Percentiles rank a stretch among this genome's conserved stretches.
These are phyloP conservation scores for Chroicocephalus ridibundus DNA, from an alignment of 2,113 vertebrate genomes.

Conservation along the genomic window DNA sequence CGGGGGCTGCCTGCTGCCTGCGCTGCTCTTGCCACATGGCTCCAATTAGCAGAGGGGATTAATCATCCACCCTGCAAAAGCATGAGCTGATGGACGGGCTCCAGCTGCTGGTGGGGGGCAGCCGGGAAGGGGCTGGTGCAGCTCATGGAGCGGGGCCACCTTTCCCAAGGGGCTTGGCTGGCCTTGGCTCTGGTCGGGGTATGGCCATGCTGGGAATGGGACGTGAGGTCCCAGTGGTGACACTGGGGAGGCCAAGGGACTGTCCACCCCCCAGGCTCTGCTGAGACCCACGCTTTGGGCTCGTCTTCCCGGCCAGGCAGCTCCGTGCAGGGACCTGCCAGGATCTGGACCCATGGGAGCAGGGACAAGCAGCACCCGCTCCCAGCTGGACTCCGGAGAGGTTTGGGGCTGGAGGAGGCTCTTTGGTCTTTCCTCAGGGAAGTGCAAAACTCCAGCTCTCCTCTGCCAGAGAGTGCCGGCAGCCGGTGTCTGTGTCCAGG, in stretches of 20 bases:
- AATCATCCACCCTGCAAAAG: neutral
- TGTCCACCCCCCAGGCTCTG: accelerated
- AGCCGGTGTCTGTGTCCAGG: neutral
- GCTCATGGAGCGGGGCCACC: accelerated
- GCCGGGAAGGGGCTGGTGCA: neutral
- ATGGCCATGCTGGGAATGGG: accelerated
- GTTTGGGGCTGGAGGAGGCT: neutral
- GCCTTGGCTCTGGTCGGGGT: neutral
- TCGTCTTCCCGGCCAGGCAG: accelerated
- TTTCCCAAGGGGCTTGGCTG: neutral
- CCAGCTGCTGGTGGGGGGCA: neutral
- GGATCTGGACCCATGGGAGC: accelerated
- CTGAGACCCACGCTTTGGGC: accelerated
- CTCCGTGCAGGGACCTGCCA: accelerated
- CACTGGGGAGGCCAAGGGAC: accelerated
- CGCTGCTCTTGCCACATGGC: neutral
- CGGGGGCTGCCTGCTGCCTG: neutral
- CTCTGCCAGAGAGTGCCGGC: neutral
- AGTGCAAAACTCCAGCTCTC: neutral
- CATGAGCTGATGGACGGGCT: neutral
- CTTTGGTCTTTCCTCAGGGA: neutral
- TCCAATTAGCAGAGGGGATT: constrained; percentile 45
- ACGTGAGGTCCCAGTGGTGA: accelerated
- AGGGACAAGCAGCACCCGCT: accelerated
- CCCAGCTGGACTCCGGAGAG: accelerated